phyloP scores from a whole-genome alignment of 2,797 vertebrate species.

The Coranthus polyacanthus region DNA sequence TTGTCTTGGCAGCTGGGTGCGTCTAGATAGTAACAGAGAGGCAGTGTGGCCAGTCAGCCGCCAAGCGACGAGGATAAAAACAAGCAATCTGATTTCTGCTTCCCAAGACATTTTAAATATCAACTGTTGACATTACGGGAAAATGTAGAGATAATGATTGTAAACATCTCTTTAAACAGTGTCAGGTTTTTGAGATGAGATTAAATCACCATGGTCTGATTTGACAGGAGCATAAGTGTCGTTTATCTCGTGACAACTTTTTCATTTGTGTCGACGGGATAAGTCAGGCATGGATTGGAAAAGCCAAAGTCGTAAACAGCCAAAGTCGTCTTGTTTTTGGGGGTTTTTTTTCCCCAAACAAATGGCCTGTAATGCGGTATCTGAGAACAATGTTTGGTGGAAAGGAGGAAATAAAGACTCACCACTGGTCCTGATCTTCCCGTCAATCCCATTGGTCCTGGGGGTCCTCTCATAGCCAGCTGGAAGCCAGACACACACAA shows the following conservation, averaged over 20 bases:
- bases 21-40: conserved; percentile 31
- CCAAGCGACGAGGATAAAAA: conserved; percentile 11
- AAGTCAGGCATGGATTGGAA: neutral
- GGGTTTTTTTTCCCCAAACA: too few relatives aligned
- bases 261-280: too few relatives aligned
- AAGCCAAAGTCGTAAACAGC: neutral
- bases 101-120: too few relatives aligned
- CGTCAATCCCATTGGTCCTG: conserved; percentile 98
- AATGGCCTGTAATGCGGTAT: too few relatives aligned
- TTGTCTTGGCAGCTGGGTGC: conserved; percentile 56
- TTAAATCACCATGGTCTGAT: too few relatives aligned
- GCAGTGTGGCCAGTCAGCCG: conserved; percentile 39
- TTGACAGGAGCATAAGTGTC: too few relatives aligned
- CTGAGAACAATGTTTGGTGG: too few relatives aligned
- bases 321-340: neutral
- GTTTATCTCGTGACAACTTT: too few relatives aligned
- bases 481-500: conserved; percentile 70
- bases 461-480: conserved; percentile 96
- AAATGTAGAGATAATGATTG: too few relatives aligned
- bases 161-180: too few relatives aligned
- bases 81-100: neutral
- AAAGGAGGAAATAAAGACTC: conserved; percentile 72
- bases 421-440: conserved; percentile 99
- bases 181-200: too few relatives aligned
- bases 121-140: too few relatives aligned